A percentile compares a stretch with the other conserved stretches of the same genome.
These are phyloP conservation scores for Marisa cornuarietis DNA, from an alignment of 1,140 invertebrate species.

Conservation along the genomic window DNA sequence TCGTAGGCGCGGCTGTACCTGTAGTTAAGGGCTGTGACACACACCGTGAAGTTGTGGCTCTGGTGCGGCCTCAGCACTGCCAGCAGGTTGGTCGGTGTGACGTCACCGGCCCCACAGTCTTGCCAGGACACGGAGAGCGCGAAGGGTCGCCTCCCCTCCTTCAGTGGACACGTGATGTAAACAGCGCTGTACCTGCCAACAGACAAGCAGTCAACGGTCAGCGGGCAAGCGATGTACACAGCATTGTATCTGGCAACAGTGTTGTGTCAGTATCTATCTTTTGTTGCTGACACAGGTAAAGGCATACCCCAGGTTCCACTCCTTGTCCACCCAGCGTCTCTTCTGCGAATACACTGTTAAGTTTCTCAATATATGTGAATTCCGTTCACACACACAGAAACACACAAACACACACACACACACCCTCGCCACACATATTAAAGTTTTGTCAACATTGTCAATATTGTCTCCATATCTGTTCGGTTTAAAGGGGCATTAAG, in stretches of 20 bases:
- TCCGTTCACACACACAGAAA: too few relatives aligned
- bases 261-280: background rate
- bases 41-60: conserved; percentile 76
- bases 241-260: background rate
- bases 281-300: background rate
- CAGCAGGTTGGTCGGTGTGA: background rate
- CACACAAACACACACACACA: too few relatives aligned
- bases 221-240: background rate
- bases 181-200: conserved; percentile 30
- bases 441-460: too few relatives aligned
- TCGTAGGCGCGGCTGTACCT: conserved; percentile 80
- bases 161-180: conserved; percentile 25
- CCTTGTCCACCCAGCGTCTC: too few relatives aligned
- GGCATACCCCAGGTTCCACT: too few relatives aligned
- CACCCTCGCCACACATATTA: too few relatives aligned
- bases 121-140: conserved; percentile 30
- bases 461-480: too few relatives aligned
- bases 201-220: background rate
- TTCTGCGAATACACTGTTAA: too few relatives aligned
- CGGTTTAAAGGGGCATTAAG: too few relatives aligned
- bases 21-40: conserved; percentile 93
- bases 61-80: background rate
- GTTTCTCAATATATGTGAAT: too few relatives aligned
- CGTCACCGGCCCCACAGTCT: conserved; percentile 7
- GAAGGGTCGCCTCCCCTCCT: conserved; percentile 6